Conservation (phyloP, 2,888 invertebrate genomes). For the Ormyrus thymus region DNA sequence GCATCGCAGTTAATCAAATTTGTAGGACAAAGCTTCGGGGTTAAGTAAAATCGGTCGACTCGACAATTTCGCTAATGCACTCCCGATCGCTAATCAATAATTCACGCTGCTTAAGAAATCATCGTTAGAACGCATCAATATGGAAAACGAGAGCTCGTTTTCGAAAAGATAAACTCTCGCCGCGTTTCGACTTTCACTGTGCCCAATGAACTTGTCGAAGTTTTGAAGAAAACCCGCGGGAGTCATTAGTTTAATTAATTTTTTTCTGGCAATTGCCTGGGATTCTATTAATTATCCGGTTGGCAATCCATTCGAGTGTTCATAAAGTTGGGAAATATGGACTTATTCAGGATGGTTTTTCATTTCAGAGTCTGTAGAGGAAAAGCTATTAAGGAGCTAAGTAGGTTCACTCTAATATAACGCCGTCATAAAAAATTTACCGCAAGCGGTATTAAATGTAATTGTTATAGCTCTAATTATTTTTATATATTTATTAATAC, state of each 20-base stretch:
- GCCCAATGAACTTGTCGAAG: constrained; percentile 2
- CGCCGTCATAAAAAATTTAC: too few species aligned
- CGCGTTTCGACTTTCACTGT: not conserved
- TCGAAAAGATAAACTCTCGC: constrained; percentile 2
- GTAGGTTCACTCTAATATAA: too few species aligned
- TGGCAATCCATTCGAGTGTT: too few species aligned
- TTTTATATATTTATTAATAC: not conserved
- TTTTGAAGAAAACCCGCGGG: too few species aligned
- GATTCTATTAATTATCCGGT: too few species aligned
- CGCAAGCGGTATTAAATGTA: not conserved
- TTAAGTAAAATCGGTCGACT: not conserved
- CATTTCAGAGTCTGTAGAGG: too few species aligned
- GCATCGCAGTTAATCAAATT: constrained; percentile 13
- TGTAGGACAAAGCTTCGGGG: constrained; percentile 8
- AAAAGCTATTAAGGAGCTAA: too few species aligned
- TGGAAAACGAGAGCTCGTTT: not conserved
- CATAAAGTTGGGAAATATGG: too few species aligned
- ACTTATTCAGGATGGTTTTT: too few species aligned
- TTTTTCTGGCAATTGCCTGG: too few species aligned
- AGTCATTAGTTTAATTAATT: too few species aligned
- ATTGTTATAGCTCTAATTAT: constrained; percentile 1
- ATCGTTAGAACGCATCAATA: constrained; percentile 5
- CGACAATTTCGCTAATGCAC: constrained; percentile 33
- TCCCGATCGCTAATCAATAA: constrained; percentile 8
- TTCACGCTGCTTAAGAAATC: constrained; percentile 47